A percentile compares a stretch with the other conserved stretches of the same genome.
Conservation (phyloP, 2,797 vertebrate species). For the Knipowitschia caucasica region DNA sequence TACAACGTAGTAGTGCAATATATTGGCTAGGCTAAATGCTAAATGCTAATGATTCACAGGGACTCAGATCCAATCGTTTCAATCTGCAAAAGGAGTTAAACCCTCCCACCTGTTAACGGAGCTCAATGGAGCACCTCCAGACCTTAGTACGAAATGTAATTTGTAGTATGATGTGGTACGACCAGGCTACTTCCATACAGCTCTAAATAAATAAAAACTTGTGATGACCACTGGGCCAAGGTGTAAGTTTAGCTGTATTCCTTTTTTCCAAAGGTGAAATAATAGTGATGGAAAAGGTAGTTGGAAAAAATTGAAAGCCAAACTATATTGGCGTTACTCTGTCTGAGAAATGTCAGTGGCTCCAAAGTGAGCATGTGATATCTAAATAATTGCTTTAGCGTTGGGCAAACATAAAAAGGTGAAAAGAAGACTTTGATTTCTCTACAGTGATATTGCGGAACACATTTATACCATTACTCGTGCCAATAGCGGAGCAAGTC, state of each 20-base stretch:
- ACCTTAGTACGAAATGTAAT: too few species aligned
- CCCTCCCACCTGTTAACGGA: too few species aligned
- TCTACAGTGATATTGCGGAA: neutral
- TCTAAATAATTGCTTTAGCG: neutral
- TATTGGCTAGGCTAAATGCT: too few species aligned
- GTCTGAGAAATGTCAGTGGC: neutral
- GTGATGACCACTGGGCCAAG: too few species aligned
- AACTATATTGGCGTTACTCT: neutral
- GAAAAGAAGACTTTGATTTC: neutral
- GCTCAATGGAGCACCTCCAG: too few species aligned
- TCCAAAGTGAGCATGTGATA: neutral
- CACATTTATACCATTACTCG: slow-evolving; percentile 5
- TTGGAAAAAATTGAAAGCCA: neutral
- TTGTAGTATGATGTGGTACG: too few species aligned
- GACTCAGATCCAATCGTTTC: too few species aligned
- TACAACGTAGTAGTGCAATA: too few species aligned
- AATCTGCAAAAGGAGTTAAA: too few species aligned
- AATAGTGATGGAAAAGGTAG: neutral
- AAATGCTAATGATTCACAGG: too few species aligned
- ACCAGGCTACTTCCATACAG: too few species aligned
- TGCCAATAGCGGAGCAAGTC: slow-evolving; percentile 15
- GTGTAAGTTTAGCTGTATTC: neutral
- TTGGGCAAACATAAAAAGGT: neutral
- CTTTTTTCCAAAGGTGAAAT: neutral
- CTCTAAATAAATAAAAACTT: too few species aligned